phyloP scores from a whole-genome alignment of 2,113 vertebrate species.

The Hemiprocne comata region DNA sequence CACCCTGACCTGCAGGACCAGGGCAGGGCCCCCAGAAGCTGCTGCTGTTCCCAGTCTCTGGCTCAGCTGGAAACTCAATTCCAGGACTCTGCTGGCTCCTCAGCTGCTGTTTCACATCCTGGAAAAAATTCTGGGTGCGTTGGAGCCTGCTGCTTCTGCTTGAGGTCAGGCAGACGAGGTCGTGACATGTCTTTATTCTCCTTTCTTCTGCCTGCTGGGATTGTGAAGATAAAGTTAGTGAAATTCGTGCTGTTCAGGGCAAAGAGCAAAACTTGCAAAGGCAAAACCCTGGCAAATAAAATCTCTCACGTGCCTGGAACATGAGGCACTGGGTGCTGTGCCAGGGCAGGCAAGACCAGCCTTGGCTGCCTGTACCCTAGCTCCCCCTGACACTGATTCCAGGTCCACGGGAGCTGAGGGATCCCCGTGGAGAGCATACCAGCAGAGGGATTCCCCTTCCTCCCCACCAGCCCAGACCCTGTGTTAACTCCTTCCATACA shows the following conservation, averaged over 20 bases:
- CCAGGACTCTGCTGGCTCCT: not conserved
- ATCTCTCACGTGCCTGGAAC: not conserved
- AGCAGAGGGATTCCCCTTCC: no score
- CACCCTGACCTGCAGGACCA: fast-evolving
- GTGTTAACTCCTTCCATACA: no score
- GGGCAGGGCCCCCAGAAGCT: not conserved
- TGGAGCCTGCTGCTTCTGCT: not conserved
- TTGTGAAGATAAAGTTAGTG: not conserved
- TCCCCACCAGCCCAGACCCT: no score
- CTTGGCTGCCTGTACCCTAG: no score
- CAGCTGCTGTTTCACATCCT: not conserved
- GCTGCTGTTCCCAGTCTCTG: not conserved
- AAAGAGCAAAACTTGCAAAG: constrained; percentile 3
- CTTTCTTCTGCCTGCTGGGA: not conserved
- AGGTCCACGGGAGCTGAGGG: no score
- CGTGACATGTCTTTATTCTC: not conserved
- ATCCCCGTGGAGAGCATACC: no score
- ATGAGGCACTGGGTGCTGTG: fast-evolving
- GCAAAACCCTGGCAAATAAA: not conserved
- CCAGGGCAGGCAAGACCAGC: not conserved
- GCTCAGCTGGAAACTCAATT: fast-evolving
- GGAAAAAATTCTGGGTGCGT: not conserved
- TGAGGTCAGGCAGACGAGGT: not conserved
- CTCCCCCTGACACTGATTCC: no score
- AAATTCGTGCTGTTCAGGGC: constrained; percentile 8